A percentile compares a stretch with the other conserved stretches of the same genome.
These are phyloP conservation scores for Parotia lawesii DNA, from an alignment of 2,113 vertebrate species.

Conservation along the genomic window DNA sequence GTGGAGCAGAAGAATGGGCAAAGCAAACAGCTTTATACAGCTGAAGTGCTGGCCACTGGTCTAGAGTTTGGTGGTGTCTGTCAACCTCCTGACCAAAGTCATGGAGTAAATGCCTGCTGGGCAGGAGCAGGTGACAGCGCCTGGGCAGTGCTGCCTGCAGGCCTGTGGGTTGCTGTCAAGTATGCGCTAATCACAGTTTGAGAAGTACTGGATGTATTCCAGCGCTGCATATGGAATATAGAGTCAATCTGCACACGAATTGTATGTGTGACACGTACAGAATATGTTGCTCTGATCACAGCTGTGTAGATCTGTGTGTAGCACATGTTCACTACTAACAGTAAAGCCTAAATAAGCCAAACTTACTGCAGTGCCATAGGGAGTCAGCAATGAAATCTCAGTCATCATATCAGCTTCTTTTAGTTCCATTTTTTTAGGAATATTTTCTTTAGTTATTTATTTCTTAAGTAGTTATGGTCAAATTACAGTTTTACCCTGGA, in stretches of 20 bases:
- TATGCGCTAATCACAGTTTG: background rate
- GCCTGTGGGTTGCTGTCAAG: background rate
- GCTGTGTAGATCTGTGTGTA: background rate
- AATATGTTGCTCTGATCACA: background rate
- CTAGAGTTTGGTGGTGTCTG: background rate
- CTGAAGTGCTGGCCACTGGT: background rate
- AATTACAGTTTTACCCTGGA: background rate
- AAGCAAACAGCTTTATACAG: background rate
- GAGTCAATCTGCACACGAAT: background rate
- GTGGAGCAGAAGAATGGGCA: background rate
- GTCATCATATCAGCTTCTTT: background rate
- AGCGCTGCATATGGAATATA: background rate
- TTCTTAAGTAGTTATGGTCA: background rate
- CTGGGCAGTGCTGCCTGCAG: background rate
- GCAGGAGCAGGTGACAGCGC: background rate
- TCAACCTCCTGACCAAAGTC: background rate
- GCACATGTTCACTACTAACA: background rate
- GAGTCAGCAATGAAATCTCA: background rate
- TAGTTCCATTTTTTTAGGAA: background rate
- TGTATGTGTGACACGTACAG: fast-evolving
- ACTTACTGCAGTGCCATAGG: background rate
- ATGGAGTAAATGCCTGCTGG: background rate
- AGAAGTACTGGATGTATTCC: background rate
- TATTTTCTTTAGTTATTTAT: background rate
- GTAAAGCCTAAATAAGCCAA: background rate